Evolutionary conservation across 2,797 vertebrate genomes (phyloP).

Genomic region (Helarctos malayanus): DNA sequence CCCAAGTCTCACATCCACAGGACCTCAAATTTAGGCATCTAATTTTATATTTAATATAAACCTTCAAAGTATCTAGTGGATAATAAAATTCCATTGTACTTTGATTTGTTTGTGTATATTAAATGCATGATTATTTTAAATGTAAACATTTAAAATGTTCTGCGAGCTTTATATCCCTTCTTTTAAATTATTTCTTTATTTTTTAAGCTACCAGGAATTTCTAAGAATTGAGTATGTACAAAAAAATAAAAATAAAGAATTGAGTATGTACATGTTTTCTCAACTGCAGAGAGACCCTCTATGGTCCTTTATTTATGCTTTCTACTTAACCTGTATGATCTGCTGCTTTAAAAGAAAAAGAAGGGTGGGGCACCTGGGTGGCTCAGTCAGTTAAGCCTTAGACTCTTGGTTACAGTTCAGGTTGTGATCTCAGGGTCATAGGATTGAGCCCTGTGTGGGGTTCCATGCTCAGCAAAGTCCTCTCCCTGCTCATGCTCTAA

Average conservation of each 20-base stretch:
- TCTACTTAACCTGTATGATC: not conserved
- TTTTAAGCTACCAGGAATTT: not conserved
- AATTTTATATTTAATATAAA: not conserved
- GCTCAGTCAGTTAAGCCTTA: not conserved
- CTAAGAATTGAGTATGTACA: not conserved
- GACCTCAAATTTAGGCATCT: not conserved
- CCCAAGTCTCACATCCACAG: not conserved
- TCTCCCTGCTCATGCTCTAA: not conserved
- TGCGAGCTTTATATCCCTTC: not conserved
- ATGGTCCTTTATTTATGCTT: not conserved
- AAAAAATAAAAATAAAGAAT: not conserved
- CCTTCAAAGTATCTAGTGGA: not conserved
- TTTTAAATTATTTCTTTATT: not conserved
- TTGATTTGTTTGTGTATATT: not conserved
- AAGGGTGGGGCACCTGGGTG: accelerated
- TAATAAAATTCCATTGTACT: not conserved
- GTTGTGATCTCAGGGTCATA: not conserved
- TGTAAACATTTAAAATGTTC: slow-evolving; percentile 39
- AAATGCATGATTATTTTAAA: not conserved
- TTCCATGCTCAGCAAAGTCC: not conserved
- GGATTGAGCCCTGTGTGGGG: not conserved
- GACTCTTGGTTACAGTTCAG: not conserved
- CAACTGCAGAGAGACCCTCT: not conserved
- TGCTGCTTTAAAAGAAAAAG: not conserved
- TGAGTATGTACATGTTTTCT: not conserved